Evolutionary conservation across 1,140 invertebrate species (phyloP).

Genomic region (Hormaphis cornu): DNA sequence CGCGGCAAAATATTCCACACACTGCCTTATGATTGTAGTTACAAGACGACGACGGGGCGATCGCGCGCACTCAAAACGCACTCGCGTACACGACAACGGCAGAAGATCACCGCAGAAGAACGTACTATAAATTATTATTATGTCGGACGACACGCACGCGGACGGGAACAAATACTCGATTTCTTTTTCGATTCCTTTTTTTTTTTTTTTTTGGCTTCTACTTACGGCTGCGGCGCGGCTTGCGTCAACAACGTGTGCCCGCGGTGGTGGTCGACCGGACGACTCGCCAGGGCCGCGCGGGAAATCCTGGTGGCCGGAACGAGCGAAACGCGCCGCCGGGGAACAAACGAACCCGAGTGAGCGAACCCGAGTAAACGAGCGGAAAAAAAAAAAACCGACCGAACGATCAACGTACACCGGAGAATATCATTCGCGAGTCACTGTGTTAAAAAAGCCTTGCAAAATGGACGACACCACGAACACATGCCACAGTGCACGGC

Average conservation of each 20-base stretch:
- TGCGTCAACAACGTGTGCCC: not conserved
- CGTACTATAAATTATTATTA: not conserved
- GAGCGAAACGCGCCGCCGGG: not conserved
- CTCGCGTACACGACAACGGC: not conserved
- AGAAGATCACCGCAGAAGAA: not conserved
- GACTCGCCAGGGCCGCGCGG: not conserved
- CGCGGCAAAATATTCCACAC: conserved; percentile 5
- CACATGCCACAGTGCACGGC: conserved; percentile 49
- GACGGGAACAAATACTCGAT: not conserved
- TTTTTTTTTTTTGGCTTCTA: not conserved
- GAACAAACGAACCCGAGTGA: not conserved
- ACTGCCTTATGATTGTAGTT: too few relatives aligned
- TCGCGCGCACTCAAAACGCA: not conserved
- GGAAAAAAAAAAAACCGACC: not conserved
- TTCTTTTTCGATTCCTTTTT: not conserved
- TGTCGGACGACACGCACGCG: not conserved
- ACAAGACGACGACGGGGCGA: too few relatives aligned
- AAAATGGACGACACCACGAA: conserved; percentile 59
- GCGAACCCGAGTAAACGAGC: not conserved
- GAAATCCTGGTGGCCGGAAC: not conserved
- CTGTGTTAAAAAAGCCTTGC: conserved; percentile 49
- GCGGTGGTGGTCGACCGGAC: too few relatives aligned
- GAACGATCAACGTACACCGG: conserved; percentile 17
- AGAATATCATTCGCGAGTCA: conserved; percentile 6
- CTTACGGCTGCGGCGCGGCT: not conserved